A percentile compares a stretch with the other conserved stretches of the same genome.
These are phyloP conservation scores for Pangasius djambal DNA, from an alignment of 2,797 vertebrate species.

Conservation along the genomic window DNA sequence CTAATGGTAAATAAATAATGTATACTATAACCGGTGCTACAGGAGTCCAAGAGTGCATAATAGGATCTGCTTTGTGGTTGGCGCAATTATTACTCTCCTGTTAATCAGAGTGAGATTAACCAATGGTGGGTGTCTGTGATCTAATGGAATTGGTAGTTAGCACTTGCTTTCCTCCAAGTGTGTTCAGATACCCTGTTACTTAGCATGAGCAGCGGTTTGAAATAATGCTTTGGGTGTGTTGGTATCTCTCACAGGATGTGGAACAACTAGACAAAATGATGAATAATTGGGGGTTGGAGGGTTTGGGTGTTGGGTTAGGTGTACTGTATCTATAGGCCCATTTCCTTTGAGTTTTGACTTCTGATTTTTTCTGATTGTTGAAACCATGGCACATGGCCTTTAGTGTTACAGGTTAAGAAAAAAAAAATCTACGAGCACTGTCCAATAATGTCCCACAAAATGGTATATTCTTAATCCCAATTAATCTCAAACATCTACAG, in stretches of 20 bases:
- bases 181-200: background rate
- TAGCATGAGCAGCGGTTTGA: background rate
- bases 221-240: background rate
- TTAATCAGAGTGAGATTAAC: background rate
- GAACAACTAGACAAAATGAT: background rate
- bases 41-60: background rate
- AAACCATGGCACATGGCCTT: background rate
- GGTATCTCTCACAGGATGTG: background rate
- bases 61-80: background rate
- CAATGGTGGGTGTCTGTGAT: background rate
- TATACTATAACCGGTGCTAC: background rate
- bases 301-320: background rate
- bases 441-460: background rate
- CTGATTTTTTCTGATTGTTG: background rate
- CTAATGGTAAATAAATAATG: constrained; percentile 39
- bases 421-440: background rate
- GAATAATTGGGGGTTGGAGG: background rate
- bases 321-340: background rate
- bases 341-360: background rate
- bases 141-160: background rate
- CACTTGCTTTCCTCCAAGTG: background rate
- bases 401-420: background rate
- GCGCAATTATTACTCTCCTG: background rate
- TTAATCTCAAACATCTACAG: background rate
- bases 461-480: background rate